Evolutionary conservation across 1,140 invertebrate species (phyloP).

Genomic region (Neodiprion virginianus): DNA sequence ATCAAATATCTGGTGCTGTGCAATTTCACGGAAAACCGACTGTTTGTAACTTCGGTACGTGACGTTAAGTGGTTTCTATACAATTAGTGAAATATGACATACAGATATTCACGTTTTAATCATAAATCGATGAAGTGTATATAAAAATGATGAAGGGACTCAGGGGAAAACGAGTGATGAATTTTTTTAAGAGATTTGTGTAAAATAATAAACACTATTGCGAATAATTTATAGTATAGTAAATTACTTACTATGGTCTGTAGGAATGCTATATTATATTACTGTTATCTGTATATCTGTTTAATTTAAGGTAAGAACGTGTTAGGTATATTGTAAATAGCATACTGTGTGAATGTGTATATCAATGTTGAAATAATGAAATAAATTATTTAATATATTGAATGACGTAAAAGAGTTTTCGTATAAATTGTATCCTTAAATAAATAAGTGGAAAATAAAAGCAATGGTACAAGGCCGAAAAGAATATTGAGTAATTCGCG

Average conservation of each 20-base stretch:
- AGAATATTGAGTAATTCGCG: too few relatives aligned
- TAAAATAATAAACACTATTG: neutral
- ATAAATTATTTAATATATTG: too few relatives aligned
- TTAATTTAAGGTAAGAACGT: neutral
- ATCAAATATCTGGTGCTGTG: too few relatives aligned
- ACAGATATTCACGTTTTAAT: too few relatives aligned
- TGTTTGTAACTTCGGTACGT: too few relatives aligned
- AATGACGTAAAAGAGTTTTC: neutral
- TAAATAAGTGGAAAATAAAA: too few relatives aligned
- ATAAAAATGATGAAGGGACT: conserved; percentile 5
- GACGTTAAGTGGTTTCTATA: too few relatives aligned
- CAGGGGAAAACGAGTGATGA: neutral
- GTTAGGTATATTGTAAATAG: neutral
- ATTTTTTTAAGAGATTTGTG: neutral
- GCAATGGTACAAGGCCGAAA: too few relatives aligned
- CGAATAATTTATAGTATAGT: neutral
- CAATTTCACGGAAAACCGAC: too few relatives aligned
- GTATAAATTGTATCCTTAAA: neutral
- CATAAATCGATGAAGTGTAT: neutral
- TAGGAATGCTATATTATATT: neutral
- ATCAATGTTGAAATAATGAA: too few relatives aligned
- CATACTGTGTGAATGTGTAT: neutral
- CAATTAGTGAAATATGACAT: too few relatives aligned
- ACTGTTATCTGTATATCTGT: neutral
- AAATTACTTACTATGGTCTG: neutral